phyloP scores from a whole-genome alignment of 2,888 invertebrate genomes.

The Hetaerina titia region DNA sequence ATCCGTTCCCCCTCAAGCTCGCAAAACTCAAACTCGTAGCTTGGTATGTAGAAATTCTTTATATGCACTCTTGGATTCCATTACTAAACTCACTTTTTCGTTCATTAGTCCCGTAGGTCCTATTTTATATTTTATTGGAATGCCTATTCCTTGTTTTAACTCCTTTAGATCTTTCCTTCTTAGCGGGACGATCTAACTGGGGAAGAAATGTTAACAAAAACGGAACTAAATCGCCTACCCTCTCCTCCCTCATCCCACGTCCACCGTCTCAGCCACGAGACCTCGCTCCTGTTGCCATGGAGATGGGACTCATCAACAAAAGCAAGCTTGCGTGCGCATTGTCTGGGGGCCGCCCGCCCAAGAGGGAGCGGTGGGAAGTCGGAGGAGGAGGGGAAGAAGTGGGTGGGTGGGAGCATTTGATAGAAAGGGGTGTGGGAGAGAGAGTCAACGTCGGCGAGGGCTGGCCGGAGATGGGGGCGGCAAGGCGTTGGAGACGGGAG shows the following conservation, averaged over 20 bases:
- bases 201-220: not conserved
- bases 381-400: not conserved
- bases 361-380: not conserved
- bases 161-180: not conserved
- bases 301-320: slow-evolving; percentile 61
- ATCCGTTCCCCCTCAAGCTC: not conserved
- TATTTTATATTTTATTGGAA: too few species aligned
- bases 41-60: not conserved
- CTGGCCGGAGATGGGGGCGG: not conserved
- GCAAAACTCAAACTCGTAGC: not conserved
- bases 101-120: too few species aligned
- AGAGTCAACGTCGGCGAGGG: not conserved
- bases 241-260: slow-evolving; percentile 41
- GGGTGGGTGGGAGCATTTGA: not conserved
- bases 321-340: slow-evolving; percentile 65
- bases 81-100: too few species aligned
- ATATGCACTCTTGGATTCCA: not conserved
- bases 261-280: slow-evolving; percentile 46
- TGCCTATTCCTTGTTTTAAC: too few species aligned
- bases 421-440: not conserved
- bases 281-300: slow-evolving; percentile 66
- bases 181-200: too few species aligned
- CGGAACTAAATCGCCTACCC: slow-evolving; percentile 8
- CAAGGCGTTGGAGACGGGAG: not conserved
- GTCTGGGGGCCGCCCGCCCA: not conserved